Conservation (phyloP, 2,113 vertebrate genomes). For the Rhombomys opimus region DNA sequence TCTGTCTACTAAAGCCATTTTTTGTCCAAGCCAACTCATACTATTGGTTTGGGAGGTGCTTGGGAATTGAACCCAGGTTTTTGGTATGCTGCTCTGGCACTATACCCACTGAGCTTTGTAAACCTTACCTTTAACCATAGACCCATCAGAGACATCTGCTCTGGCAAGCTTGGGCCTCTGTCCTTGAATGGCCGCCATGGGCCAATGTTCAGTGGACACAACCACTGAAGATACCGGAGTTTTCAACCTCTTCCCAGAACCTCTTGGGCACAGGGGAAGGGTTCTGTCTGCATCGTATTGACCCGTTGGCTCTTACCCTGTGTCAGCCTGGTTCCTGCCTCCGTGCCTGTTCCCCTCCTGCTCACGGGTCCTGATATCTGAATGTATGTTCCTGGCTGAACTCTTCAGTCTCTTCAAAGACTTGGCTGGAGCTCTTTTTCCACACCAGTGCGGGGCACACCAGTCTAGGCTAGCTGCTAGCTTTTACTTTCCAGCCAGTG, state of each 20-base stretch:
- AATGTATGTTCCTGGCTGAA: background rate
- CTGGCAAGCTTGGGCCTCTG: background rate
- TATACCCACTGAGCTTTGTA: background rate
- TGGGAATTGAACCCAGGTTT: background rate
- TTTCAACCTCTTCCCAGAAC: background rate
- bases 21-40: background rate
- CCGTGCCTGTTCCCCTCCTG: background rate
- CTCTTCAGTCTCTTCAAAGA: background rate
- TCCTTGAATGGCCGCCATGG: fast-evolving
- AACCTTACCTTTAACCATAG: background rate
- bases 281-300: background rate
- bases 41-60: background rate
- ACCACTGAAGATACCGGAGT: background rate
- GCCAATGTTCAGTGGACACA: fast-evolving
- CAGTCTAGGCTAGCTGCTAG: background rate
- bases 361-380: background rate
- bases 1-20: background rate
- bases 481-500: too few relatives aligned
- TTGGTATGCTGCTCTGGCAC: background rate
- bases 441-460: background rate
- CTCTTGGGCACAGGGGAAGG: fast-evolving
- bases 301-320: background rate
- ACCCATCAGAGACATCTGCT: background rate
- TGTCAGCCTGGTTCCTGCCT: background rate
- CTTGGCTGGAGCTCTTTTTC: background rate